Evolutionary conservation across 2,113 vertebrate species (phyloP), one percentile per base, ranked within the genome.

Genomic region (Clarias magur): DNA sequence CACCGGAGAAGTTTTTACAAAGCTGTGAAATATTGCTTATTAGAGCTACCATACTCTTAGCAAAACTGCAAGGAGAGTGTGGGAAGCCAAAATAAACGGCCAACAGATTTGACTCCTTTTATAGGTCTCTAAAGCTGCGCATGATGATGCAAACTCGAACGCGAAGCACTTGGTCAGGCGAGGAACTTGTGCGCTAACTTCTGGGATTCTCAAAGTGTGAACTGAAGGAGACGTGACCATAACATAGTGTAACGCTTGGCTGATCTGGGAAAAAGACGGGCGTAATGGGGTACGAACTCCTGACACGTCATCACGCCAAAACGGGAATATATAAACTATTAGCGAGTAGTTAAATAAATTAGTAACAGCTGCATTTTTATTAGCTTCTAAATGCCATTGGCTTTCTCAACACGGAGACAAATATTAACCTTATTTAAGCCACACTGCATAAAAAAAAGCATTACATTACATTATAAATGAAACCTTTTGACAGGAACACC

Each of bases 1-100:
- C 67, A 87, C 59, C 53, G 62, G 48, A 83, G 65, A 82, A 78
- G 59, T 82, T 89, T 68, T 68, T 85, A 76, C 79, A 85, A 78
- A 89, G 79, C 85, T 54, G n/a, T 65, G n/a, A 73, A 85, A 78
- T 60, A 82, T 80, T 84, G 85, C 85, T 65, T 84, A 89, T 87
- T 87, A 84, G 62, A 79, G 62, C 72, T 68, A 19, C 70, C 60
- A 68, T 68, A 79, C 72, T 59, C 60, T 83, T 65, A 59, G 72
- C 23, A 48, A 79, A 87, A 87, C 8, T 87, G 60, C 70, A 86
- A 68, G 57, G 21, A 84, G 25, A 79, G 84, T 21, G 15, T 23
- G 59, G 62, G 53, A 2, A 48, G 23, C 19, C 17, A 54, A 63
- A 75, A 59, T 63, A 76, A 34, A 16, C 27, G 19, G 12, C 38